A percentile compares a stretch with the other conserved stretches of the same genome.
Conservation (phyloP, 2,113 vertebrate genomes). For the Heloderma charlesbogerti region DNA sequence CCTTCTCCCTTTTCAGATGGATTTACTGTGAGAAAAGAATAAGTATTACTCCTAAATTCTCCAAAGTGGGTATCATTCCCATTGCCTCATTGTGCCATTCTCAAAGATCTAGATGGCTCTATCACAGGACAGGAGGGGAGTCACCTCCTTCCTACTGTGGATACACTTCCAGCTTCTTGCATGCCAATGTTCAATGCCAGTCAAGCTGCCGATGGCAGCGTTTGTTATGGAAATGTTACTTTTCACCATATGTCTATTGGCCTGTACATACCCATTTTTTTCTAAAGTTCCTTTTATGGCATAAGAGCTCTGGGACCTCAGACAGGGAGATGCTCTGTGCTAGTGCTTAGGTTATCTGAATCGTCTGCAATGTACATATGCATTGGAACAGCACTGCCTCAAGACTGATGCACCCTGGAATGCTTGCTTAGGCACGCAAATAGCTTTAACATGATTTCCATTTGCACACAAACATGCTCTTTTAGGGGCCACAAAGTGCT, state of each 20-base stretch:
- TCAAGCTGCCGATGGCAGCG: constrained; percentile 57
- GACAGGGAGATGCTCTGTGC: neutral
- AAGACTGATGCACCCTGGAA: constrained; percentile 66
- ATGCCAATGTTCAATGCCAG: constrained; percentile 60
- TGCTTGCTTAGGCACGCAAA: constrained; percentile 71
- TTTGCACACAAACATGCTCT: constrained; percentile 44
- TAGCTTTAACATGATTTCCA: constrained; percentile 58
- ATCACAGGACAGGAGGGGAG: constrained; percentile 66
- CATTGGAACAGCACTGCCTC: constrained; percentile 44
- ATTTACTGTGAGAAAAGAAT: constrained; percentile 72
- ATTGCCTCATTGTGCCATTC: constrained; percentile 76
- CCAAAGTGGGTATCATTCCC: constrained; percentile 76
- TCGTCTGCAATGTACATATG: neutral
- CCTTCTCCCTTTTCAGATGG: constrained; percentile 70
- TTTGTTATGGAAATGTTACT: constrained; percentile 65
- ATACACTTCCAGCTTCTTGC: constrained; percentile 68
- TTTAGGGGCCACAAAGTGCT: constrained; percentile 44
- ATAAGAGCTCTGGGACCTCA: fast-evolving
- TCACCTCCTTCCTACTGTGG: constrained; percentile 67
- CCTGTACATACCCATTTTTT: constrained; percentile 72
- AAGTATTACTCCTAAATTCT: constrained; percentile 69
- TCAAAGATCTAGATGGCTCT: constrained; percentile 78
- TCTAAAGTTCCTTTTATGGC: neutral
- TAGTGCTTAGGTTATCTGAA: neutral
- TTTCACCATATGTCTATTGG: constrained; percentile 78